phyloP scores from a whole-genome alignment of 1,140 invertebrate genomes.

The Matsumurasca onukii region DNA sequence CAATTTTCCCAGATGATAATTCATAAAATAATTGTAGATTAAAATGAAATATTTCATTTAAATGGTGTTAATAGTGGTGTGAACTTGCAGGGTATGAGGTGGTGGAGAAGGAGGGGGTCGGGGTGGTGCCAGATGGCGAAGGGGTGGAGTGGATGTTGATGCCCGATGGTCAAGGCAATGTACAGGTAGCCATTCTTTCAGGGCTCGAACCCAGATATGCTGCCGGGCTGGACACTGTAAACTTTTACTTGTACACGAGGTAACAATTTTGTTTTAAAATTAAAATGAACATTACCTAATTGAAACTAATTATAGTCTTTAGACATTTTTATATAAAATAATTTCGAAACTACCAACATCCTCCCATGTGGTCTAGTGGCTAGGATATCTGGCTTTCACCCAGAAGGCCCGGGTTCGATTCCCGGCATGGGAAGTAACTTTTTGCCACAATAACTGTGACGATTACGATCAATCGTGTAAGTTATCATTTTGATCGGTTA shows the following conservation, averaged over 20 bases:
- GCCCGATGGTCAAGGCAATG: slow-evolving; percentile 59
- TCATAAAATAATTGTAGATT: too few species aligned
- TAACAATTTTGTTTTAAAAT: slow-evolving; percentile 23
- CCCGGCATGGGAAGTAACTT: slow-evolving; percentile 37
- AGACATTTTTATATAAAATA: not conserved
- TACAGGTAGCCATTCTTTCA: slow-evolving; percentile 55
- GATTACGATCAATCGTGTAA: too few species aligned
- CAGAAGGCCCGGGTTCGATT: slow-evolving; percentile 39
- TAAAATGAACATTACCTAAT: too few species aligned
- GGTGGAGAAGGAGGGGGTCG: slow-evolving; percentile 15
- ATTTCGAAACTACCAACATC: not conserved
- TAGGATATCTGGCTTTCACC: slow-evolving; percentile 39
- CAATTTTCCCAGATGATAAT: too few species aligned
- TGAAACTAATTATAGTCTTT: too few species aligned
- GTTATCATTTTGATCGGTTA: too few species aligned
- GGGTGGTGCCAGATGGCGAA: slow-evolving; percentile 16
- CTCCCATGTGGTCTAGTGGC: slow-evolving; percentile 39
- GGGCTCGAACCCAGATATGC: slow-evolving; percentile 35
- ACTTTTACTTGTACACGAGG: slow-evolving; percentile 42
- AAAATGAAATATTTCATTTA: too few species aligned
- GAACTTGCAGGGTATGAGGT: slow-evolving; percentile 27
- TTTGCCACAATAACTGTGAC: slow-evolving; percentile 20
- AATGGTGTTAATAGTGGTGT: too few species aligned
- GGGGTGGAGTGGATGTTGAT: slow-evolving; percentile 58
- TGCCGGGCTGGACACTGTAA: slow-evolving; percentile 32